Evolutionary conservation across 2,797 vertebrate species (phyloP), one percentile per base, ranked within the genome.

Genomic region (Aphelocoma californica): DNA sequence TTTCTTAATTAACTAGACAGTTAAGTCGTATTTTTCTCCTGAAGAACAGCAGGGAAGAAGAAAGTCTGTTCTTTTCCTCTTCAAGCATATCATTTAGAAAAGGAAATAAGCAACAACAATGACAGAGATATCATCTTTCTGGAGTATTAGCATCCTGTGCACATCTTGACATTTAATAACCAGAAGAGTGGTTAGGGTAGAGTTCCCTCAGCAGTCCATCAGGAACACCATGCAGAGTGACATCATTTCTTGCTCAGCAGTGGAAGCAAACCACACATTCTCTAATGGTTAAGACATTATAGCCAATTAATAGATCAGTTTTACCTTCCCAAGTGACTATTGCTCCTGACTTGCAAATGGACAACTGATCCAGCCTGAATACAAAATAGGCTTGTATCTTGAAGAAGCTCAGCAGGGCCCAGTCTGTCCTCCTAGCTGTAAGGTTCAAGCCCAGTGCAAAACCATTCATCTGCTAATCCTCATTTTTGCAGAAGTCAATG

Each of bases 1-100:
- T 88, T 90, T 73, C 91, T 78, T 58, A 86, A 91, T 96, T 96
- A 96, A 92, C 83, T 86, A 92, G 60, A 85, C 67, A 86, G 81
- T 74, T 57, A 92, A 93, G 47, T 67, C 0, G 0, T n/a, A 77
- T 81, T 86, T 84, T 91, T 73, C 60, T 79, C 64, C 45, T n/a
- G 65, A 87, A 92, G 81, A 94, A 73, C 83, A 91, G 66, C 80
- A 90, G 78, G 60, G 70, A 90, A 90, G 38, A 88, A 88, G 18
- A 81, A 75, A 83, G 73, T 48, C 87, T 95, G 57, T 78, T 95
- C 57, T 87, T 53, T 61, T 53, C 29, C 26, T 80, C 67, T 67
- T 87, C 72, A 83, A 88, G 48, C 42, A 53, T 45, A 70, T 74
- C 0, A 62, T 88, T 94, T 71, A 64, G 42, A 80, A 89, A 89